These are phyloP conservation scores for Adineta ricciae DNA, from an alignment of 2,888 invertebrate genomes.

Conservation along the genomic window DNA sequence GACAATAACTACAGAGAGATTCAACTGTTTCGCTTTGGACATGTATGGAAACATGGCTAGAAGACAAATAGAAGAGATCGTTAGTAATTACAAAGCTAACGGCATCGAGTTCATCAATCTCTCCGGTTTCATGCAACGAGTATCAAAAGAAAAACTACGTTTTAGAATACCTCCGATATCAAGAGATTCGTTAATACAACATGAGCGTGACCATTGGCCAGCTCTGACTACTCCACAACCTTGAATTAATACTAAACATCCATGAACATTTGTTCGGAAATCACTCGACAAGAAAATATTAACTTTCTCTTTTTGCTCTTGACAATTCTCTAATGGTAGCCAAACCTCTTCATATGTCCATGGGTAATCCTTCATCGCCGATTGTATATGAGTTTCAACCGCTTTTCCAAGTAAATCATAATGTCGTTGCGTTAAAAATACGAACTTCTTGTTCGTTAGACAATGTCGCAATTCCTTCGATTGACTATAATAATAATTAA, in stretches of 20 bases:
- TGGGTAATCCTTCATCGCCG: not conserved
- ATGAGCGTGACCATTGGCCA: not conserved
- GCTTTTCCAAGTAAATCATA: not conserved
- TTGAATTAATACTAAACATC: slow-evolving; percentile 9
- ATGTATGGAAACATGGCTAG: not conserved
- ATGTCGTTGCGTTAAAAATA: not conserved
- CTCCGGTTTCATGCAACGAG: too few relatives aligned
- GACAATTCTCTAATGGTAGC: not conserved
- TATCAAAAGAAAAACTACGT: too few relatives aligned
- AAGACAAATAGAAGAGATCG: not conserved
- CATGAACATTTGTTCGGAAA: not conserved
- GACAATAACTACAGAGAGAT: not conserved
- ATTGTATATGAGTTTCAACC: not conserved
- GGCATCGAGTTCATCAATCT: too few relatives aligned
- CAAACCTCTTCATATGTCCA: slow-evolving; percentile 1
- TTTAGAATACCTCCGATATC: not conserved
- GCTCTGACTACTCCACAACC: not conserved
- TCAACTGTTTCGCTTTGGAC: not conserved
- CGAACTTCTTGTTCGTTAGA: not conserved
- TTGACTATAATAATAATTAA: not conserved
- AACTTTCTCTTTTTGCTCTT: too few relatives aligned
- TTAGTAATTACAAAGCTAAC: too few relatives aligned
- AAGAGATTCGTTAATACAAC: not conserved
- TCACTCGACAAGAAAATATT: not conserved
- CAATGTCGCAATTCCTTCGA: not conserved